Conservation (phyloP, 2,113 vertebrate species). For the Ptilorrhoa leucosticta region DNA sequence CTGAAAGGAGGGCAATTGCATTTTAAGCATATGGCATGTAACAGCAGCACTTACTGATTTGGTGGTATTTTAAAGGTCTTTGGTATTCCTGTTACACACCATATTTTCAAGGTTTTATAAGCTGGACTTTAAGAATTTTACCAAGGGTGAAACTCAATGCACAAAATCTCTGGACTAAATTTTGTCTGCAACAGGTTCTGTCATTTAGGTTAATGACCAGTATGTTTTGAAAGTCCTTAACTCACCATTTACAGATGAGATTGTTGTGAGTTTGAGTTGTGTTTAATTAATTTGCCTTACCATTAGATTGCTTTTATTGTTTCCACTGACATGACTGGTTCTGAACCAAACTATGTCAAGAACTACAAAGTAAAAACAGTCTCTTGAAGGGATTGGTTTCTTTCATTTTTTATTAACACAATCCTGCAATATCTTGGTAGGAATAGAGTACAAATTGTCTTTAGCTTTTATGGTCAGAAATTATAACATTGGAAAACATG, state of each 20-base stretch:
- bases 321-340: not conserved
- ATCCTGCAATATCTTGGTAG: not conserved
- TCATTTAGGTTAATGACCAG: not conserved
- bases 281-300: not conserved
- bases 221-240: not conserved
- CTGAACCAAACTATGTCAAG: not conserved
- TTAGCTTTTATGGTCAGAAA: not conserved
- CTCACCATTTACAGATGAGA: not conserved
- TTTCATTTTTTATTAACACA: not conserved
- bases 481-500: not conserved
- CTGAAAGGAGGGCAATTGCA: not conserved
- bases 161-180: not conserved
- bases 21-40: not conserved
- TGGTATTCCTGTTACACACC: not conserved
- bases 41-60: not conserved
- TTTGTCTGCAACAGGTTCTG: not conserved
- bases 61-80: not conserved
- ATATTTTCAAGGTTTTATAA: not conserved
- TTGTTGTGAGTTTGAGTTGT: not conserved
- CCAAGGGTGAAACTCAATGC: not conserved
- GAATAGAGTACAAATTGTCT: not conserved
- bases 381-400: not conserved
- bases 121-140: not conserved
- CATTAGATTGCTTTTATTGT: not conserved
- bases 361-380: not conserved